Evolutionary conservation across 2,797 vertebrate genomes (phyloP), one percentile per base, ranked within the genome.

Genomic region (Carapus acus): DNA sequence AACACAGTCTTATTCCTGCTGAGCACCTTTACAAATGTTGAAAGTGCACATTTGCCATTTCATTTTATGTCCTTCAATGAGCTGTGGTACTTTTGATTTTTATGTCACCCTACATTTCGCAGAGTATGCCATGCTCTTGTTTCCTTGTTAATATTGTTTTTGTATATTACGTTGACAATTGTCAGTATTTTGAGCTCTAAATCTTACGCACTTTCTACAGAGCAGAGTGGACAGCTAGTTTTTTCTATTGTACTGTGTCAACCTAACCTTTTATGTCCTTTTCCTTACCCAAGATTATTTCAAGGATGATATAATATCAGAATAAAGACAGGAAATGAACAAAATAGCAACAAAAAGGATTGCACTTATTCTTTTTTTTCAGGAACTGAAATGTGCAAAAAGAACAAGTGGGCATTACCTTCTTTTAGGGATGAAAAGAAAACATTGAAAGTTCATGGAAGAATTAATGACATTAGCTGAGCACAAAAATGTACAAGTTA

Each of bases 251-350:
- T 84, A 78, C 49, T 58, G 69, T 79, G 63, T 79, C 70, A 65
- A 67, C 75, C 76, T 72, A 78, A 77, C 78, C 64, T 65, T 52
- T 67, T 79, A 77, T 78, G 73, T 79, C 53, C 22, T 76, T 85
- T 84, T 81, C 73, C 74, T 71, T 77, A 82, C 63, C 74, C 54
- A 47, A 70, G 62, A 74, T 43, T 44, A 70, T 72, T 78, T 79
- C 45, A 80, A 74, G 69, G 80, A 76, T 70, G 58, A 67, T 76
- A 67, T 75, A 73, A 66, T 65, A 58, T 55, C 79, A 83, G 67
- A 87, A 82, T 83, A 84, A 85, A 85, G 48, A 77, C 37, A 74
- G 37, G 52, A 51, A 73, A 57, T 77, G 71, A 62, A 65, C 54
- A 13, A 31, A 1, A 21, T 45, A 45, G 43, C 24, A 27, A 27